Conservation (phyloP, 2,113 vertebrate species). For the Puntigrus tetrazona region DNA sequence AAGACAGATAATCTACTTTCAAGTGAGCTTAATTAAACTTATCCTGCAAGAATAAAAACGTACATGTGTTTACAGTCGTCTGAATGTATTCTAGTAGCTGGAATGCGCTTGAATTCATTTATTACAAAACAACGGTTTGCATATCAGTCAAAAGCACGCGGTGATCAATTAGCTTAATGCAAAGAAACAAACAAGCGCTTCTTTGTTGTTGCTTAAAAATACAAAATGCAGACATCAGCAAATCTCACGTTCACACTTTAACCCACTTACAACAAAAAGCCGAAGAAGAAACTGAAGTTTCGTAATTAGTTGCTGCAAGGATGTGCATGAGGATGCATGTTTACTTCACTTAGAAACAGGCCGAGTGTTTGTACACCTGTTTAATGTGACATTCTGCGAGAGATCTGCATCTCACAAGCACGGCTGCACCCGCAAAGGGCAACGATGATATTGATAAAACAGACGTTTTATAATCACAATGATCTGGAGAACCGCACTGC, state of each 20-base stretch:
- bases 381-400: slow-evolving; percentile 45
- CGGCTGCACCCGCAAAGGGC: slow-evolving; percentile 4
- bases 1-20: slow-evolving; percentile 37
- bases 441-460: slow-evolving; percentile 15
- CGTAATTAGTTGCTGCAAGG: slow-evolving; percentile 31
- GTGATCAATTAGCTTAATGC: slow-evolving; percentile 78
- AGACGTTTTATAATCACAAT: slow-evolving; percentile 24
- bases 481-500: slow-evolving; percentile 30
- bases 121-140: slow-evolving; percentile 69
- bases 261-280: slow-evolving; percentile 61
- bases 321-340: background rate
- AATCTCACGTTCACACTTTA: slow-evolving; percentile 62
- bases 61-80: slow-evolving; percentile 9
- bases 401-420: slow-evolving; percentile 27
- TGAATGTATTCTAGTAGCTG: slow-evolving; percentile 35
- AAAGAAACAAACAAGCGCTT: slow-evolving; percentile 63
- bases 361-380: slow-evolving; percentile 57
- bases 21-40: slow-evolving; percentile 45
- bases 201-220: slow-evolving; percentile 57
- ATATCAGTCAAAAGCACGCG: slow-evolving; percentile 70
- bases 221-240: slow-evolving; percentile 69
- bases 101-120: slow-evolving; percentile 69
- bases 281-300: slow-evolving; percentile 45
- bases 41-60: background rate
- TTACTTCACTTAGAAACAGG: slow-evolving; percentile 52